Evolutionary conservation across 2,797 vertebrate species (phyloP).

Genomic region (Halcyon badia): DNA sequence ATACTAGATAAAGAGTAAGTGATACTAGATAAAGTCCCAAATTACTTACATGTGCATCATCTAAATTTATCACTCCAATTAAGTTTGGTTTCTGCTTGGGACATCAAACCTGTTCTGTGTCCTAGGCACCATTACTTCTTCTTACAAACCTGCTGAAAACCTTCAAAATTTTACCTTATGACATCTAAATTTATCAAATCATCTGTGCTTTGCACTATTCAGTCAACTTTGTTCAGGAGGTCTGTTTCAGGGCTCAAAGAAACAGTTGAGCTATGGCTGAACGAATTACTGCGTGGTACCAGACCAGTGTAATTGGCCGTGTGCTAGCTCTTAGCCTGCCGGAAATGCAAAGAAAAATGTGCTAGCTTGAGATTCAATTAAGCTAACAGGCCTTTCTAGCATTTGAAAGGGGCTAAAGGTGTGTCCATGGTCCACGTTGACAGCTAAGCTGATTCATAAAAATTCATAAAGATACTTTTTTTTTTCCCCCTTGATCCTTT

Average conservation of each 20-base stretch:
- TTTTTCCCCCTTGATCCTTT: not conserved
- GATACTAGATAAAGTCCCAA: not conserved
- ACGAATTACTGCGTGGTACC: not conserved
- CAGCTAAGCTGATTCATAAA: not conserved
- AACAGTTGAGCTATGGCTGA: not conserved
- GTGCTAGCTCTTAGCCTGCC: not conserved
- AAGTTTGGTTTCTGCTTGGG: not conserved
- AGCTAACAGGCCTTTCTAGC: not conserved
- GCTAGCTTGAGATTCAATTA: constrained; percentile 34
- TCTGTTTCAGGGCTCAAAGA: not conserved
- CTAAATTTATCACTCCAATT: not conserved
- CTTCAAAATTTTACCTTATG: not conserved
- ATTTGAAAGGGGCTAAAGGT: not conserved
- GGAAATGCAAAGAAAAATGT: constrained; percentile 10
- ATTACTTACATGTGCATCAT: not conserved
- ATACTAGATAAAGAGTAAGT: not conserved
- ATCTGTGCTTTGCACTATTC: not conserved
- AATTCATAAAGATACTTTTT: not conserved
- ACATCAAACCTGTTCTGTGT: not conserved
- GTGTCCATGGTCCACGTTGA: not conserved
- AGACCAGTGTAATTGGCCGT: not conserved
- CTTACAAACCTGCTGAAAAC: not conserved
- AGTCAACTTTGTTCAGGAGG: not conserved
- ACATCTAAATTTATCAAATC: not conserved
- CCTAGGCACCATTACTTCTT: not conserved